Percentiles rank a stretch among this genome's conserved stretches.
These are phyloP conservation scores for Murina feae DNA, from an alignment of 2,113 vertebrate genomes.

Conservation along the genomic window DNA sequence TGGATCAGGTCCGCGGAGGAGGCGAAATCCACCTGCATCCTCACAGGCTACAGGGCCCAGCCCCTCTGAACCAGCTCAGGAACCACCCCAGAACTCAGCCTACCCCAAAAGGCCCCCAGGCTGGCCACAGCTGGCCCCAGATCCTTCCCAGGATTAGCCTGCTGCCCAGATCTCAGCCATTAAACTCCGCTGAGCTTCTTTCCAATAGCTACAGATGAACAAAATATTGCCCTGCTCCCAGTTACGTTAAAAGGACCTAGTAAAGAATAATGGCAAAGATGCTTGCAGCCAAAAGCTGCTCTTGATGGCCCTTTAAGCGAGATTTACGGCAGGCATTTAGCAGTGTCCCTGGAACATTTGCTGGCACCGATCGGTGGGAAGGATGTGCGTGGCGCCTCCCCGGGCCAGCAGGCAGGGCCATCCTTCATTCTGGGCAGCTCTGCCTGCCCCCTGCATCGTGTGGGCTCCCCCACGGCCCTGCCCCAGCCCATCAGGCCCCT, in stretches of 20 bases:
- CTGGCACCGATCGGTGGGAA: slow-evolving; percentile 75
- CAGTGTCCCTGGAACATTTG: slow-evolving; percentile 78
- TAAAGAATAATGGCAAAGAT: slow-evolving; percentile 80
- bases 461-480: slow-evolving; percentile 54
- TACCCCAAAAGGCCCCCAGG: neutral
- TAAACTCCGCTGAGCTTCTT: slow-evolving; percentile 41
- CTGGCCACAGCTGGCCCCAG: neutral
- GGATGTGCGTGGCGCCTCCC: slow-evolving; percentile 50
- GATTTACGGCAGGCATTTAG: slow-evolving; percentile 84
- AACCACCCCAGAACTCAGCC: neutral
- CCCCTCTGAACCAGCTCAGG: neutral
- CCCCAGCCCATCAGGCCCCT: slow-evolving; percentile 51
- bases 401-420: slow-evolving; percentile 51
- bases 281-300: slow-evolving; percentile 79
- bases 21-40: neutral
- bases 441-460: neutral
- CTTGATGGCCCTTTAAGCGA: slow-evolving; percentile 79
- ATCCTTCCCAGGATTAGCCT: neutral
- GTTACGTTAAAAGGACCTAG: slow-evolving; percentile 78
- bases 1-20: neutral
- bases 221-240: slow-evolving; percentile 79
- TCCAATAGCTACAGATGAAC: slow-evolving; percentile 73
- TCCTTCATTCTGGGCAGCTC: slow-evolving; percentile 65
- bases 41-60: neutral
- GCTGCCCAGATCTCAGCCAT: neutral